Evolutionary conservation across 1,140 invertebrate genomes (phyloP).

Genomic region (Drosophila neocordata): DNA sequence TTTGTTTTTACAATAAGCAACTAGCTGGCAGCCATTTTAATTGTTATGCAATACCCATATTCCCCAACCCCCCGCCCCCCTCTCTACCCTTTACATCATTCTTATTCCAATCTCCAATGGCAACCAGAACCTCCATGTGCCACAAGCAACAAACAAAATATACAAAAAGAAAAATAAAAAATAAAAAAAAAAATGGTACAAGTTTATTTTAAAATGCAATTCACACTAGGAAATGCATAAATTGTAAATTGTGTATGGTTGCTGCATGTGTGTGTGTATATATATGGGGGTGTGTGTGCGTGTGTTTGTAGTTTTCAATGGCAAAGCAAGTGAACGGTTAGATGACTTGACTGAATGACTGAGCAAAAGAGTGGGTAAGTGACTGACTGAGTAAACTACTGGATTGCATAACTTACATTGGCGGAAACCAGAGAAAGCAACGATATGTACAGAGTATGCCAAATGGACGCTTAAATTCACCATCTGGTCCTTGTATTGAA

Average conservation of each 20-base stretch:
- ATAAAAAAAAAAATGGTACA: conserved; percentile 32
- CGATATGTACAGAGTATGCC: conserved; percentile 82
- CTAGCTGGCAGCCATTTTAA: conserved; percentile 64
- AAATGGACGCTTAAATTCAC: conserved; percentile 79
- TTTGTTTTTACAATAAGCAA: conserved; percentile 17
- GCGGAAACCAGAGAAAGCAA: conserved; percentile 81
- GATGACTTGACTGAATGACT: not conserved
- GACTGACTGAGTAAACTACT: conserved; percentile 14
- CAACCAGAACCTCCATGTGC: conserved; percentile 18
- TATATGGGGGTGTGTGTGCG: not conserved
- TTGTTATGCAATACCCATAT: conserved; percentile 63
- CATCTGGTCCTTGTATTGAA: conserved; percentile 79
- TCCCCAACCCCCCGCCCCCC: too few species aligned
- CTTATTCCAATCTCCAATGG: not conserved
- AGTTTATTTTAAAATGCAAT: conserved; percentile 77
- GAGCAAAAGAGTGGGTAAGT: not conserved
- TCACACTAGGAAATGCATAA: conserved; percentile 70
- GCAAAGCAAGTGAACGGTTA: conserved; percentile 11
- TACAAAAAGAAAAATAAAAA: conserved; percentile 18
- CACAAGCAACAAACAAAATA: conserved; percentile 36
- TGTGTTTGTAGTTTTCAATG: conserved; percentile 30
- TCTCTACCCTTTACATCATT: not conserved
- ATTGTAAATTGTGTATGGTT: conserved; percentile 50
- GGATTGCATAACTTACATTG: conserved; percentile 76
- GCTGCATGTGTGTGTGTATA: not conserved